Evolutionary conservation across 2,113 vertebrate species (phyloP).

Genomic region (Strigops habroptila): DNA sequence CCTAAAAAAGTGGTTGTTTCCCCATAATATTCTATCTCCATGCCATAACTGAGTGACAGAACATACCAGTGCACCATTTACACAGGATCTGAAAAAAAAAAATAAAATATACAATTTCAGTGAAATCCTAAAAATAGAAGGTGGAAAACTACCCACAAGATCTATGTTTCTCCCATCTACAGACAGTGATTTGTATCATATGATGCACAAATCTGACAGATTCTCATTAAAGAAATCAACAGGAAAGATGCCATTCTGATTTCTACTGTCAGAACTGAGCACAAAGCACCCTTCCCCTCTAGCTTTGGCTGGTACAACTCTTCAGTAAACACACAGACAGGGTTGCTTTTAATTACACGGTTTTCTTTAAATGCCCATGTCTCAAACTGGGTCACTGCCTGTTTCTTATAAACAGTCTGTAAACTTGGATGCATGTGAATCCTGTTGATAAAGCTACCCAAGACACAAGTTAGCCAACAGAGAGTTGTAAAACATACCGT

Average conservation of each 20-base stretch:
- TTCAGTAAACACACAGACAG: background rate
- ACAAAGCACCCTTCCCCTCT: background rate
- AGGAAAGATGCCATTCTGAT: background rate
- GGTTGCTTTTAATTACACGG: background rate
- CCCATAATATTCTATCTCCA: slow-evolving; percentile 96
- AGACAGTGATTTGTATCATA: background rate
- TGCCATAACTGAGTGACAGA: slow-evolving; percentile 90
- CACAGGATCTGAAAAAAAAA: slow-evolving; percentile 84
- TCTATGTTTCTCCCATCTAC: background rate
- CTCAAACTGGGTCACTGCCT: background rate
- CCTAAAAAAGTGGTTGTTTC: slow-evolving; percentile 99
- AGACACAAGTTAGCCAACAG: background rate
- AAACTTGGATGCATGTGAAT: background rate
- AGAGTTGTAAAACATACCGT: background rate
- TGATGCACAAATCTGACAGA: background rate
- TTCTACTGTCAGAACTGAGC: background rate
- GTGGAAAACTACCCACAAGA: background rate
- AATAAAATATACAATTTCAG: background rate
- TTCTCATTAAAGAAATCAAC: background rate
- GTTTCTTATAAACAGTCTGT: background rate
- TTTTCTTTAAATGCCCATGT: background rate
- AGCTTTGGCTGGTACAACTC: background rate
- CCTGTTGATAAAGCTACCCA: background rate
- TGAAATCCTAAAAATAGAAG: background rate
- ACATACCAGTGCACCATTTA: slow-evolving; percentile 87